Evolutionary conservation across 2,888 invertebrate species (phyloP).

Genomic region (Muscina levida): DNA sequence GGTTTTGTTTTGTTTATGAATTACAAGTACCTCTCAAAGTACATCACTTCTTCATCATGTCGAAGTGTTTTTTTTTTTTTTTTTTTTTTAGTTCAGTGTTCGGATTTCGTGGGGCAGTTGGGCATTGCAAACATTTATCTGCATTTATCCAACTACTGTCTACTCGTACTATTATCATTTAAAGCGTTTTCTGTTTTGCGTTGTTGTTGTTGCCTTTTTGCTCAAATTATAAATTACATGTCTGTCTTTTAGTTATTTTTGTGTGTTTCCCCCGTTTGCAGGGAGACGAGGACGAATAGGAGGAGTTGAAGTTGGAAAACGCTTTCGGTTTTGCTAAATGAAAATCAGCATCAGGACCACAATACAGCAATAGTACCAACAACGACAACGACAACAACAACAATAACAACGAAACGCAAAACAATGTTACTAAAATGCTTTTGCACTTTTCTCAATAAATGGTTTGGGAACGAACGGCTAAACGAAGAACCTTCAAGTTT

Average conservation of each 20-base stretch:
- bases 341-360: slow-evolving; percentile 47
- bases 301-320: slow-evolving; percentile 26
- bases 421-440: slow-evolving; percentile 58
- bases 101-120: neutral
- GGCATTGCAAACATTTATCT: slow-evolving; percentile 29
- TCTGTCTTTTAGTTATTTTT: slow-evolving; percentile 54
- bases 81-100: too few relatives aligned
- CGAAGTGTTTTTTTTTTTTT: neutral
- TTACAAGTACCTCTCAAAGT: slow-evolving; percentile 31
- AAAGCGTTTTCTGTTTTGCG: slow-evolving; percentile 4
- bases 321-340: slow-evolving; percentile 55
- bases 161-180: slow-evolving; percentile 34
- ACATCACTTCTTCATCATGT: slow-evolving; percentile 25
- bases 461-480: slow-evolving; percentile 31
- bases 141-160: slow-evolving; percentile 39
- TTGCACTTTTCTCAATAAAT: slow-evolving; percentile 64
- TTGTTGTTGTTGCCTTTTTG: slow-evolving; percentile 1
- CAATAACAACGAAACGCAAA: slow-evolving; percentile 6
- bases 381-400: slow-evolving; percentile 9
- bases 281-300: neutral
- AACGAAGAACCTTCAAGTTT: slow-evolving; percentile 27
- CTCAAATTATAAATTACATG: slow-evolving; percentile 61
- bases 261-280: neutral
- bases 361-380: neutral
- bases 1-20: slow-evolving; percentile 21